Percentiles rank a stretch among this genome's conserved stretches.
Evolutionary conservation across 92 coral and sea anemone genomes (phyloP).

Genomic region (Porites divaricata): DNA sequence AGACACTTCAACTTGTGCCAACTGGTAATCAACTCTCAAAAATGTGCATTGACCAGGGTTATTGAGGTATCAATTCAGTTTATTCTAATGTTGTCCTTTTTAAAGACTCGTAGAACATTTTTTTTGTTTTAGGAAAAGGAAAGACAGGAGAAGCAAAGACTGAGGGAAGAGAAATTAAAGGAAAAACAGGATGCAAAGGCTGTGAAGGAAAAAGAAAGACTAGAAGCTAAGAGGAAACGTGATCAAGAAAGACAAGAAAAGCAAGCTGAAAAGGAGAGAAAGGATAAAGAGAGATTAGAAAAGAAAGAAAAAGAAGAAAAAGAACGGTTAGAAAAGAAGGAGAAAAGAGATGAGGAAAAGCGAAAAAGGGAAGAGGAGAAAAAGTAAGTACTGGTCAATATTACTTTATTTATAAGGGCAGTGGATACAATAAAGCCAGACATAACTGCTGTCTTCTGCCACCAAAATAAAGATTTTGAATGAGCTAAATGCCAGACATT

Average conservation of each 20-base stretch:
- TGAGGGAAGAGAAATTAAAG: constrained; percentile 70
- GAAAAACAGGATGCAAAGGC: constrained; percentile 73
- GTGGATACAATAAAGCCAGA: too few relatives aligned
- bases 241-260: constrained; percentile 86
- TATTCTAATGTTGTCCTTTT: too few relatives aligned
- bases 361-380: constrained; percentile 79
- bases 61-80: too few relatives aligned
- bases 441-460: too few relatives aligned
- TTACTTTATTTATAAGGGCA: too few relatives aligned
- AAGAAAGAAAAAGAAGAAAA: constrained; percentile 82
- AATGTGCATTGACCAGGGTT: too few relatives aligned
- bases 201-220: constrained; percentile 79
- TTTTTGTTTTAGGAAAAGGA: constrained; percentile 46
- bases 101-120: too few relatives aligned
- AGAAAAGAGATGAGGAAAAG: constrained; percentile 81
- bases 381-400: constrained; percentile 52
- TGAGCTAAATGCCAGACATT: too few relatives aligned
- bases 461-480: too few relatives aligned
- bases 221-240: constrained; percentile 83
- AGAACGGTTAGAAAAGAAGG: constrained; percentile 77
- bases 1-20: not conserved
- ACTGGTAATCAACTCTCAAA: not conserved
- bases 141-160: constrained; percentile 55
- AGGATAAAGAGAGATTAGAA: constrained; percentile 82
- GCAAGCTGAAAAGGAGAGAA: constrained; percentile 78